phyloP scores from a whole-genome alignment of 1,140 invertebrate genomes.

The Aphis craccivora region DNA sequence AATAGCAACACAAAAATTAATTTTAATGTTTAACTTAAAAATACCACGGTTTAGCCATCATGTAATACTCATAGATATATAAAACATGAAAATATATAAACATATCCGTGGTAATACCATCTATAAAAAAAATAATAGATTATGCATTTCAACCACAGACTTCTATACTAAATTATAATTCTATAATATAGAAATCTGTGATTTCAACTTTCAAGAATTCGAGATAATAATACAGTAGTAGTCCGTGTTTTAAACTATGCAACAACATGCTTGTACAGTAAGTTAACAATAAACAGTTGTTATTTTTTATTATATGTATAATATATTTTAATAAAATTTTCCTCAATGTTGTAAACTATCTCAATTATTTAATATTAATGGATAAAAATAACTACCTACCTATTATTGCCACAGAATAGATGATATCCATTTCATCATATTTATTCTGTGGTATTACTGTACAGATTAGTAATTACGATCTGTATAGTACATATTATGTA shows the following conservation, averaged over 20 bases:
- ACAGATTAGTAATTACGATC: background rate
- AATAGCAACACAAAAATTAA: background rate
- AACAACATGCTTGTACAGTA: background rate
- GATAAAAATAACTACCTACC: background rate
- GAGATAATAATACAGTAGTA: background rate
- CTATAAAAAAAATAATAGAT: background rate
- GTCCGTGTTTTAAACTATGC: no score
- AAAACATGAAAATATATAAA: no score
- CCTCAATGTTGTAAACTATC: background rate
- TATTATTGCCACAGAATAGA: no score
- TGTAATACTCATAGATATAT: no score
- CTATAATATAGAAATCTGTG: no score
- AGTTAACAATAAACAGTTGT: background rate
- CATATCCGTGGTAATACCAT: no score
- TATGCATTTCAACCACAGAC: no score
- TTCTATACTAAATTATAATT: no score
- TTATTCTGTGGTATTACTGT: background rate
- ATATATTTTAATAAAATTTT: background rate
- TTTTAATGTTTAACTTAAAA: background rate
- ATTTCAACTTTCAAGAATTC: no score
- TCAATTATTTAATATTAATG: background rate
- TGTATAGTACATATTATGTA: background rate
- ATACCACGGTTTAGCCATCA: no score
- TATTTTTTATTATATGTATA: background rate
- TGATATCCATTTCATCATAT: no score